Evolutionary conservation across 2,797 vertebrate species (phyloP).

Genomic region (Numenius phaeopus): DNA sequence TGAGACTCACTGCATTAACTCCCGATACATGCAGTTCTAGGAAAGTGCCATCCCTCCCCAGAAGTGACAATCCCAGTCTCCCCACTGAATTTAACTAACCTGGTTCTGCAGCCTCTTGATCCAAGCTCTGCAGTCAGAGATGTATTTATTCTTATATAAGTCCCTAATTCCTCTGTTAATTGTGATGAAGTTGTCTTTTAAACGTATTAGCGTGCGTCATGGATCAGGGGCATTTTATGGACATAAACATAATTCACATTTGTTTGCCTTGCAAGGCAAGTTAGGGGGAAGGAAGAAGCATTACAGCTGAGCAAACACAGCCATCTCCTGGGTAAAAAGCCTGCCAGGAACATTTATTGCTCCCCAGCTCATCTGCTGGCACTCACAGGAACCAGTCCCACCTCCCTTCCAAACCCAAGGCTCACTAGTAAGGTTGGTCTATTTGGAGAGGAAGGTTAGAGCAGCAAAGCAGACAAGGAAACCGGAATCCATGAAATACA

Average conservation of each 20-base stretch:
- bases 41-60: neutral
- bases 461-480: neutral
- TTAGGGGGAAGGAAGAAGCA: neutral
- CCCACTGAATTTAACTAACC: neutral
- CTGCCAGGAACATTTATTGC: neutral
- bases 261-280: neutral
- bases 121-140: neutral
- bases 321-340: neutral
- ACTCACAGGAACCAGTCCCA: neutral
- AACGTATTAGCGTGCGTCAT: rapidly evolving
- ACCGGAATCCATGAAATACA: rapidly evolving
- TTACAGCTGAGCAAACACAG: neutral
- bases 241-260: neutral
- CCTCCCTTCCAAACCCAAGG: neutral
- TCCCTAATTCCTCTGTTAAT: neutral
- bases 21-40: neutral
- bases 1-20: neutral
- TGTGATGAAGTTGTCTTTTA: neutral
- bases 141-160: neutral
- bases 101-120: neutral
- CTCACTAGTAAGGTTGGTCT: neutral
- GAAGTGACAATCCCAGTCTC: neutral
- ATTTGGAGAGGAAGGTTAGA: neutral
- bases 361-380: neutral
- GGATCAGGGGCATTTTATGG: neutral